Evolutionary conservation across 2,113 vertebrate species (phyloP).

Genomic region (Brevimyrus niger): DNA sequence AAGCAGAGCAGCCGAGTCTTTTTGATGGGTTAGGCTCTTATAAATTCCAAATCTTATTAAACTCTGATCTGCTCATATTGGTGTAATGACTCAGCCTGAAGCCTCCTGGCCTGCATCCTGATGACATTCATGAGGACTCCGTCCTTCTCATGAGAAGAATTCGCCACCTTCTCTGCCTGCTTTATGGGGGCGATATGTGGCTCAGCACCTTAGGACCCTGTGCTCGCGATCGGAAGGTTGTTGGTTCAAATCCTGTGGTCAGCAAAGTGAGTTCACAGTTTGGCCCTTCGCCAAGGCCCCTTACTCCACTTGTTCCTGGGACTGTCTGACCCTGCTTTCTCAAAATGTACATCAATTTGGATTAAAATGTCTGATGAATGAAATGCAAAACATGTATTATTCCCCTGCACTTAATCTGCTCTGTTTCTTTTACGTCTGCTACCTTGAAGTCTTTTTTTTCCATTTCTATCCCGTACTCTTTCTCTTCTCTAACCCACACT

Average conservation of each 20-base stretch:
- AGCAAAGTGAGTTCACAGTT: not conserved
- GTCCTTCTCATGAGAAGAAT: not conserved
- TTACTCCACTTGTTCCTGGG: not conserved
- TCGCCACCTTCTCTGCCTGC: not conserved
- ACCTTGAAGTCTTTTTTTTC: not conserved
- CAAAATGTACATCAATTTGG: not conserved
- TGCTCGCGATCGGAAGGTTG: not conserved
- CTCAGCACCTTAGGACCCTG: not conserved
- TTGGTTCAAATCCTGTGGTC: not conserved
- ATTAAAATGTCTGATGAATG: not conserved
- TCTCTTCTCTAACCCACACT: not conserved
- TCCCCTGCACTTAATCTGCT: not conserved
- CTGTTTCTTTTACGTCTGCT: not conserved
- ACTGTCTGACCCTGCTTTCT: not conserved
- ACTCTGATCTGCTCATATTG: not conserved
- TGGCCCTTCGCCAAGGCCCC: not conserved
- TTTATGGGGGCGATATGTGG: not conserved
- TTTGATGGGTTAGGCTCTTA: not conserved
- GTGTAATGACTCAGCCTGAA: not conserved
- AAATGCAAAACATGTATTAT: not conserved
- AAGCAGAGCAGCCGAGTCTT: not conserved
- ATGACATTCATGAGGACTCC: not conserved
- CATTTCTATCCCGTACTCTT: not conserved
- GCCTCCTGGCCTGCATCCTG: not conserved
- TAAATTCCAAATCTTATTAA: not conserved